These are phyloP conservation scores for Hipposideros larvatus DNA, from an alignment of 2,797 vertebrate genomes.

Conservation along the genomic window DNA sequence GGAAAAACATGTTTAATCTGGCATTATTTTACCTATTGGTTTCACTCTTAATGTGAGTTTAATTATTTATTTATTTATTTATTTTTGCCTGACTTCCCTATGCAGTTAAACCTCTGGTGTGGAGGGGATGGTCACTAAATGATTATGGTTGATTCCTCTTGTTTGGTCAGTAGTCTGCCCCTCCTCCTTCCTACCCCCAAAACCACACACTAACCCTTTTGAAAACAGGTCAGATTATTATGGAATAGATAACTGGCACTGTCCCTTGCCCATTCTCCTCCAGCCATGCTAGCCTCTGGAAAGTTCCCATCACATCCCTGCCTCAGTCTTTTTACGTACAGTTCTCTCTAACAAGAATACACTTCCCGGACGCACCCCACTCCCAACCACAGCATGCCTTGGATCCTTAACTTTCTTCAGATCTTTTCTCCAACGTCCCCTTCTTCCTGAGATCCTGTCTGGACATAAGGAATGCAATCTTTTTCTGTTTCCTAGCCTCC, in stretches of 20 bases:
- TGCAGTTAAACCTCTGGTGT: neutral
- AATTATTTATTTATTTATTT: neutral
- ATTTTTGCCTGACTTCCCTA: neutral
- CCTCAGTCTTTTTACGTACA: neutral
- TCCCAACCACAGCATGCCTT: neutral
- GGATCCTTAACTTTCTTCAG: neutral
- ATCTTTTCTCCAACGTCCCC: neutral
- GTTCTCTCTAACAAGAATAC: neutral
- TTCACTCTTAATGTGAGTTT: conserved; percentile 20
- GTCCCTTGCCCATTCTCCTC: neutral
- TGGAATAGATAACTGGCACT: neutral
- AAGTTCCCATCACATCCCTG: neutral
- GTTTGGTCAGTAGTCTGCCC: neutral
- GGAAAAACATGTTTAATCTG: neutral
- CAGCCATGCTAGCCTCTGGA: neutral
- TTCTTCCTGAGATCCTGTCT: neutral
- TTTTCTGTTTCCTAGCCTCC: neutral
- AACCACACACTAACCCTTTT: neutral
- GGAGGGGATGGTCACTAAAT: neutral
- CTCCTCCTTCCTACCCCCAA: neutral
- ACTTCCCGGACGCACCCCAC: too few species aligned
- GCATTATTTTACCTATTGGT: neutral
- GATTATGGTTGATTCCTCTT: neutral
- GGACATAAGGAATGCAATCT: neutral
- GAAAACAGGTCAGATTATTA: neutral